Base-by-base conservation (phyloP, 2,113 vertebrate genomes). In the Trinectes maculatus region DNA sequence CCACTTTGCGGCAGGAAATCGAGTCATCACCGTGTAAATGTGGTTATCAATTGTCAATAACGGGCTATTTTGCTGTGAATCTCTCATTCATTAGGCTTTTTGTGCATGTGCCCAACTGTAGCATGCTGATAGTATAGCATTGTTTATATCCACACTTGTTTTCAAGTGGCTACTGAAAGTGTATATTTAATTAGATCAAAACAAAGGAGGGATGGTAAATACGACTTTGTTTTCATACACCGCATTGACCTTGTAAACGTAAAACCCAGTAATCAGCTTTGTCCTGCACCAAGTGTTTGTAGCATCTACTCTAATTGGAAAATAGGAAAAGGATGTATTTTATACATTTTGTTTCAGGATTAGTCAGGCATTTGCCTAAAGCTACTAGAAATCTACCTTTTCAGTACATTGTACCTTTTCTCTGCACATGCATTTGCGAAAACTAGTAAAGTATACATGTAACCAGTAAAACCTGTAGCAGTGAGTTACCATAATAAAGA, bases 1-100 rank as follows among this genome's bases (percentile, higher is more conserved):
- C 31, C 46, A 59, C 47, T 58, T 28, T 68, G 19, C 33, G 33
- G 34, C 16, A 9, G 26, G 46, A 46, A 46, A 58, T 24, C 15
- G 31, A 46, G 10, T 43, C 11, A 74, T 65, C 39, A 46, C 43
- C 40, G 52, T 31, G 46, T 46, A 46, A 66, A 74, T 44, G 39
- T 6, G 0, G 33, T 63, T 42, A 53, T 74, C 54, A 47, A 37
- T n/a, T 52, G 48, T 37, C 58, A 43, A 22, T 25, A 42, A 46
- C 24, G 21, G 18, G 40, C 44, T 39, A 36, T 61, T 49, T 66
- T 18, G 15, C 26, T 0, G 1, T 8, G 24, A 63, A 39, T 31
- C 25, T 49, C 34, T 0, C n/a, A 18, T 8, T 18, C 16, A 74
- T 37, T 3, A 29, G 34, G 21, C 52, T 5, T 12, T 4, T 34